Evolutionary conservation across 2,113 vertebrate genomes (phyloP).

Genomic region (Cisticola juncidis): DNA sequence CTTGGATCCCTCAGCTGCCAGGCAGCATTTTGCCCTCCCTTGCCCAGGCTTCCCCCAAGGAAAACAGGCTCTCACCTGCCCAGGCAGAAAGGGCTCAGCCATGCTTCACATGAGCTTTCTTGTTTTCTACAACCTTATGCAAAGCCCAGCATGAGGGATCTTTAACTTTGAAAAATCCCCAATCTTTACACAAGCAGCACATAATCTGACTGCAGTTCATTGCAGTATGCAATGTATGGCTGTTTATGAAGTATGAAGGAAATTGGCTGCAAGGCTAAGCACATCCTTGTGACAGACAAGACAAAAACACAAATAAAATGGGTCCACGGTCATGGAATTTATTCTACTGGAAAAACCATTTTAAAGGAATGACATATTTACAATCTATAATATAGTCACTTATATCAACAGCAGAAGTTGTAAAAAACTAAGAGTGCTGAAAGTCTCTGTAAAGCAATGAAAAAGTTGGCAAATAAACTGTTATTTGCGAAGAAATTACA

Average conservation of each 20-base stretch:
- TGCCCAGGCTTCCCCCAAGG: too few species aligned
- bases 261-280: not conserved
- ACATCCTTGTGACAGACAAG: fast-evolving
- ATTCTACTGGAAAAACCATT: not conserved
- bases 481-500: not conserved
- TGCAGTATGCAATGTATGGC: not conserved
- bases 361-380: not conserved
- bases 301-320: not conserved
- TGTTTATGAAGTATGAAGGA: not conserved
- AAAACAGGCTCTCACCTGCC: not conserved
- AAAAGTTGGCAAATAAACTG: not conserved
- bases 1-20: not conserved
- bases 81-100: too few species aligned
- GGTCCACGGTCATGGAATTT: not conserved
- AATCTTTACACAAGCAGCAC: not conserved
- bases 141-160: not conserved
- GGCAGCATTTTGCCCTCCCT: fast-evolving
- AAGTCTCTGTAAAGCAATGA: not conserved
- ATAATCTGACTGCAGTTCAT: not conserved
- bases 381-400: not conserved
- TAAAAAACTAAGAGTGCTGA: not conserved
- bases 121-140: not conserved
- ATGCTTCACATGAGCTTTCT: not conserved
- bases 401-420: not conserved
- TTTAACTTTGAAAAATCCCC: not conserved